Conservation (phyloP, 92 coral and sea anemone species). For the Blastomussa wellsi region DNA sequence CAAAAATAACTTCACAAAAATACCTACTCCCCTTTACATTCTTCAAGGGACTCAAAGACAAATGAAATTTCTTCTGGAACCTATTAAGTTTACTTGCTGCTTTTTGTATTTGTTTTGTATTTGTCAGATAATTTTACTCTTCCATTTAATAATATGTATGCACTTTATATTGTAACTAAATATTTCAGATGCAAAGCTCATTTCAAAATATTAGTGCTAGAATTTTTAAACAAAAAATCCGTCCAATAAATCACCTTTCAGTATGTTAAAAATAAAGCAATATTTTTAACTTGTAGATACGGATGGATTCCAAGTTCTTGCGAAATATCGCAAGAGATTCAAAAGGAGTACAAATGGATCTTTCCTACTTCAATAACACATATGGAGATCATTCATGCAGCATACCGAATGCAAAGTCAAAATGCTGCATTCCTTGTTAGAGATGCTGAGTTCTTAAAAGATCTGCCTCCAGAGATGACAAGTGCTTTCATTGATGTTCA, state of each 20-base stretch:
- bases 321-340: constrained; percentile 67
- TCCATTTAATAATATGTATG: too few species aligned
- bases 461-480: constrained; percentile 61
- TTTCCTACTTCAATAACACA: constrained; percentile 80
- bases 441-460: constrained; percentile 52
- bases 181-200: too few species aligned
- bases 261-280: too few species aligned
- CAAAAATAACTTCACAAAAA: background rate
- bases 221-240: too few species aligned
- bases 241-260: too few species aligned
- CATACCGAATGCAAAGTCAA: constrained; percentile 65
- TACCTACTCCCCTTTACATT: background rate
- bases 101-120: background rate
- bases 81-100: too few species aligned
- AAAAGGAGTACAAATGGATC: constrained; percentile 68
- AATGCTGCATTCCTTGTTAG: constrained; percentile 76
- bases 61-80: too few species aligned
- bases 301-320: constrained; percentile 76
- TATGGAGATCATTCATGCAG: constrained; percentile 85
- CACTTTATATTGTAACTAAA: too few species aligned
- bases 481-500: constrained; percentile 55
- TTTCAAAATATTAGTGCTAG: too few species aligned
- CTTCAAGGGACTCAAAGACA: too few species aligned
- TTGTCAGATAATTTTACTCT: too few species aligned
- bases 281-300: constrained; percentile 57